Evolutionary conservation across 2,113 vertebrate genomes (phyloP).

Genomic region (Onychostruthus taczanowskii): DNA sequence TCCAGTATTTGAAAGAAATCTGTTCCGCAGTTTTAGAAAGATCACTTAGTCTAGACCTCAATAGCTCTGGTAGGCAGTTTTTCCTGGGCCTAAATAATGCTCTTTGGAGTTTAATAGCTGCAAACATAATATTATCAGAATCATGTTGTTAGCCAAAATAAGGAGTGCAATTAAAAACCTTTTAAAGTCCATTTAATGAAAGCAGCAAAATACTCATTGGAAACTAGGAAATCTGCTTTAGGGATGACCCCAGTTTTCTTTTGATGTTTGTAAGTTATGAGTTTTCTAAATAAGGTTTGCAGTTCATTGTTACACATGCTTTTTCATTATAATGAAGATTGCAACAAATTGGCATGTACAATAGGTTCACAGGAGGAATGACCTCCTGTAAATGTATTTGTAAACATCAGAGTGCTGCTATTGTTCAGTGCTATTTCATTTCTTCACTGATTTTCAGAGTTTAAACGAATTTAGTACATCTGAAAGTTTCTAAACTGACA

Average conservation of each 20-base stretch:
- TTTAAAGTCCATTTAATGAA: constrained; percentile 3
- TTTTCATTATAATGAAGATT: constrained; percentile 35
- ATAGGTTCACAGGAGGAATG: not conserved
- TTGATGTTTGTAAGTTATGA: not conserved
- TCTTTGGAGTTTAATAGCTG: not conserved
- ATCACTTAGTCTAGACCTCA: not conserved
- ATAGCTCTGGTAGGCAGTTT: accelerated
- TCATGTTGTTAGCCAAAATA: not conserved
- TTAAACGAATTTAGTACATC: not conserved
- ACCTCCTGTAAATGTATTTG: not conserved
- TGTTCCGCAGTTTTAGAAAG: not conserved
- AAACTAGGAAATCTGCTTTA: not conserved
- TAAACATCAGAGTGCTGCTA: not conserved
- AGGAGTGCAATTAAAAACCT: constrained; percentile 2
- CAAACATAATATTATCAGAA: not conserved
- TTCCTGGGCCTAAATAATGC: not conserved
- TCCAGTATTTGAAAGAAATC: not conserved
- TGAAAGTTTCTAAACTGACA: not conserved
- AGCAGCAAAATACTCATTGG: not conserved
- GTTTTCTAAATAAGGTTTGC: constrained; percentile 16
- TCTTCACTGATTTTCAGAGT: not conserved
- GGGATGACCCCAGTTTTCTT: not conserved
- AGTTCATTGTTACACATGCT: not conserved
- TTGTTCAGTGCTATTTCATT: not conserved
- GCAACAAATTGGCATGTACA: not conserved